Conservation (phyloP, 1,140 invertebrate species). For the Nymphalis io region DNA sequence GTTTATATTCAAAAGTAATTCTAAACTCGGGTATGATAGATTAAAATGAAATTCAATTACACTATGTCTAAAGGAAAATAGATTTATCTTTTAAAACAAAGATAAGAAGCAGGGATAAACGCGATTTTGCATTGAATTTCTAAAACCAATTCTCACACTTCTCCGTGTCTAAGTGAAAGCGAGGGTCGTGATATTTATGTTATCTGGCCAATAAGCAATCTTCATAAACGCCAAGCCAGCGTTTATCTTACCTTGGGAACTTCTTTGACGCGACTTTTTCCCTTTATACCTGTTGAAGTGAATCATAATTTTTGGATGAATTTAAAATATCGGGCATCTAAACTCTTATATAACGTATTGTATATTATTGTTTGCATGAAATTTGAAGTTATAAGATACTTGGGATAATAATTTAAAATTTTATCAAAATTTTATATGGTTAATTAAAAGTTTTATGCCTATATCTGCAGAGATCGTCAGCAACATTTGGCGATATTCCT, state of each 20-base stretch:
- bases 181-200: conserved; percentile 28
- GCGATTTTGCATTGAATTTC: not conserved
- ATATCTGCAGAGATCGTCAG: conserved; percentile 87
- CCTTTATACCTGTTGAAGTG: conserved; percentile 16
- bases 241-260: conserved; percentile 34
- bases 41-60: too few relatives aligned
- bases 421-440: too few relatives aligned
- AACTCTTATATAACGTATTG: not conserved
- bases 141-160: conserved; percentile 23
- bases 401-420: not conserved
- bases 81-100: not conserved
- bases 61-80: too few relatives aligned
- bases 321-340: not conserved
- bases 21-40: too few relatives aligned
- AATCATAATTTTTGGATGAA: conserved; percentile 37
- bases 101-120: not conserved
- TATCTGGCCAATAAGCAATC: conserved; percentile 33
- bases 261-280: conserved; percentile 22
- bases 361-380: not conserved
- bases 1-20: too few relatives aligned
- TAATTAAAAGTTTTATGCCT: too few relatives aligned
- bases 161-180: conserved; percentile 15
- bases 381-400: not conserved
- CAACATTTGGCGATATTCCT: conserved; percentile 92
- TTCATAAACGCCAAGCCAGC: conserved; percentile 23